Evolutionary conservation across 2,888 invertebrate species (phyloP).

Genomic region (Camponotus fellah): DNA sequence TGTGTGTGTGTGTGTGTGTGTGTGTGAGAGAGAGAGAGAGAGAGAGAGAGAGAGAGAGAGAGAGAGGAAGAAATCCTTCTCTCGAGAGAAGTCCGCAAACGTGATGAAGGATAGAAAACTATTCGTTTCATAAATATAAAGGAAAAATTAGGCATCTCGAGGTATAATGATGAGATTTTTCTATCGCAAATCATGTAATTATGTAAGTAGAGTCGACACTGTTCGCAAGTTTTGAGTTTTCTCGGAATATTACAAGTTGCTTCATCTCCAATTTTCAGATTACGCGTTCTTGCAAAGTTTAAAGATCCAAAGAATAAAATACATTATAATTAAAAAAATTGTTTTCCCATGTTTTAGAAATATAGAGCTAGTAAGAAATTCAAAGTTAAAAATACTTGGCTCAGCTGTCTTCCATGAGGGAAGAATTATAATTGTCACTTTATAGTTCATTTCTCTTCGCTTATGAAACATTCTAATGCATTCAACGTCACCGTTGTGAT

Average conservation of each 20-base stretch:
- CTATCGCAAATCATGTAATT: slow-evolving; percentile 24
- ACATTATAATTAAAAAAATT: not conserved
- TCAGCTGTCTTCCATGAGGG: not conserved
- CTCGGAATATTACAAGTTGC: not conserved
- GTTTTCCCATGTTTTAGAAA: not conserved
- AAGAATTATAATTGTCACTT: slow-evolving; percentile 13
- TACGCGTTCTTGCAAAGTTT: slow-evolving; percentile 8
- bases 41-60: too few relatives aligned
- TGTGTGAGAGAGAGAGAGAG: too few relatives aligned
- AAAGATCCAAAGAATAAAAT: slow-evolving; percentile 4
- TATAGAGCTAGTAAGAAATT: not conserved
- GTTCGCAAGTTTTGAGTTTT: slow-evolving; percentile 10
- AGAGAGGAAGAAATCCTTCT: not conserved
- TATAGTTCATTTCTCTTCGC: not conserved
- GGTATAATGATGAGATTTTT: slow-evolving; percentile 41
- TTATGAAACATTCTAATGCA: not conserved
- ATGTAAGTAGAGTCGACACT: not conserved
- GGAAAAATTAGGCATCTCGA: slow-evolving; percentile 22
- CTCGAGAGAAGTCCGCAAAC: not conserved
- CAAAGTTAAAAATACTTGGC: not conserved
- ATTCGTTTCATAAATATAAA: slow-evolving; percentile 33
- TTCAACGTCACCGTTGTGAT: not conserved
- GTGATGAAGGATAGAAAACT: not conserved
- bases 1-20: too few relatives aligned
- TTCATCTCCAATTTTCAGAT: slow-evolving; percentile 28